These are phyloP conservation scores for Lepus oiostolus DNA, from an alignment of 2,797 vertebrate genomes.

Conservation along the genomic window DNA sequence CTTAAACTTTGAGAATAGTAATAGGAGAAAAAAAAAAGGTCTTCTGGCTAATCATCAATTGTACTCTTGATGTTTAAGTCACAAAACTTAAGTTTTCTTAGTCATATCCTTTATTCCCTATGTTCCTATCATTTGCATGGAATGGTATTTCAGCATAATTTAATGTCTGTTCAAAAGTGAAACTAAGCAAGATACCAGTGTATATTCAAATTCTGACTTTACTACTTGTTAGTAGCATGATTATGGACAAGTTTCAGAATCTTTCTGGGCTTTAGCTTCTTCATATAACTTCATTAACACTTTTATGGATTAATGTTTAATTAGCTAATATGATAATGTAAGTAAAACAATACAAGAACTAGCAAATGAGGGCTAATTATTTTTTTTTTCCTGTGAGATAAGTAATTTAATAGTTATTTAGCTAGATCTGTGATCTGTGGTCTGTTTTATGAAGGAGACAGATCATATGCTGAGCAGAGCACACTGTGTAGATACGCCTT, in stretches of 20 bases:
- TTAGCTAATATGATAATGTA: not conserved
- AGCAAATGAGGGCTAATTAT: not conserved
- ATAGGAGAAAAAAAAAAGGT: not conserved
- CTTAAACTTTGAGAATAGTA: not conserved
- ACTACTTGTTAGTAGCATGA: not conserved
- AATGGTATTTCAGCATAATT: constrained; percentile 26
- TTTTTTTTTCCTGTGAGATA: constrained; percentile 16
- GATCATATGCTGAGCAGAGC: not conserved
- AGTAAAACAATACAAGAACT: not conserved
- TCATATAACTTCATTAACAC: constrained; percentile 26
- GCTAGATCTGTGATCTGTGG: not conserved
- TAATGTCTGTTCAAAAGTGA: constrained; percentile 47
- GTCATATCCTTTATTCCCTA: not conserved
- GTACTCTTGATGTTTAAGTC: constrained; percentile 40
- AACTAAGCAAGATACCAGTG: not conserved
- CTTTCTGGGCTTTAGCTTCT: not conserved
- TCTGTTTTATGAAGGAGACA: not conserved
- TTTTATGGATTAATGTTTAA: not conserved
- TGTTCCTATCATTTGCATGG: not conserved
- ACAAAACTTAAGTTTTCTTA: not conserved
- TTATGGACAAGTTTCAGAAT: constrained; percentile 35
- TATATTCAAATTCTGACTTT: constrained; percentile 52
- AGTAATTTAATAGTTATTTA: not conserved
- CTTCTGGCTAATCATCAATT: not conserved
- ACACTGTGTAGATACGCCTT: rapidly evolving